phyloP scores from a whole-genome alignment of 1,140 invertebrate genomes.

The Megalopta genalis region DNA sequence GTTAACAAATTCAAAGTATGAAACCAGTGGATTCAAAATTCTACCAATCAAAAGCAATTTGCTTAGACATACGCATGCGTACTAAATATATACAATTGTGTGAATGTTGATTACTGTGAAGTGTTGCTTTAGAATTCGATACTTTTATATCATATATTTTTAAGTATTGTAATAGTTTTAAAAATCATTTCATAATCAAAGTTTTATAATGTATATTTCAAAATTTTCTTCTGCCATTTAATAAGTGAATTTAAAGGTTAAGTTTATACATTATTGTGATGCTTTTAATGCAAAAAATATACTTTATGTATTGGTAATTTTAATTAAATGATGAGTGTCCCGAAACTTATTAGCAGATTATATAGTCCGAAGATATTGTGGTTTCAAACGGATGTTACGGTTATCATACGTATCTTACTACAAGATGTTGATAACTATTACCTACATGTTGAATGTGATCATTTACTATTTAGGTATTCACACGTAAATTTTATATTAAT shows the following conservation, averaged over 20 bases:
- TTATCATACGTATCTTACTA: conserved; percentile 71
- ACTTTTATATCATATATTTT: background rate
- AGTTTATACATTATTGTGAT: background rate
- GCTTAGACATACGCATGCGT: too few species aligned
- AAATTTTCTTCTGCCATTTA: background rate
- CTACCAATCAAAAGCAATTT: too few species aligned
- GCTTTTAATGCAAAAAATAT: background rate
- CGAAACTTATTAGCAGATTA: conserved; percentile 52
- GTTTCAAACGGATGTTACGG: conserved; percentile 71
- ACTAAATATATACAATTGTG: too few species aligned
- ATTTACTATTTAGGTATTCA: conserved; percentile 72
- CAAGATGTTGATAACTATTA: conserved; percentile 70
- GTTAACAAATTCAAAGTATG: too few species aligned
- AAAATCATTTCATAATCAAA: background rate
- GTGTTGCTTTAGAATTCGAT: too few species aligned
- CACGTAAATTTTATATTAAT: background rate
- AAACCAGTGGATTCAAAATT: too few species aligned
- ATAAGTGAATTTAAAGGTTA: background rate
- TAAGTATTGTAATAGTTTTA: background rate
- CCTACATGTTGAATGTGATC: conserved; percentile 63
- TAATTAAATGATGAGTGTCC: conserved; percentile 36
- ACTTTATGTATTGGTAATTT: background rate
- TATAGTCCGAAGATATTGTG: conserved; percentile 69
- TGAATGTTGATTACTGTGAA: too few species aligned
- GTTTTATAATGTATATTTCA: background rate